Evolutionary conservation across 1,140 invertebrate species (phyloP).

Genomic region (Neelides sp.): DNA sequence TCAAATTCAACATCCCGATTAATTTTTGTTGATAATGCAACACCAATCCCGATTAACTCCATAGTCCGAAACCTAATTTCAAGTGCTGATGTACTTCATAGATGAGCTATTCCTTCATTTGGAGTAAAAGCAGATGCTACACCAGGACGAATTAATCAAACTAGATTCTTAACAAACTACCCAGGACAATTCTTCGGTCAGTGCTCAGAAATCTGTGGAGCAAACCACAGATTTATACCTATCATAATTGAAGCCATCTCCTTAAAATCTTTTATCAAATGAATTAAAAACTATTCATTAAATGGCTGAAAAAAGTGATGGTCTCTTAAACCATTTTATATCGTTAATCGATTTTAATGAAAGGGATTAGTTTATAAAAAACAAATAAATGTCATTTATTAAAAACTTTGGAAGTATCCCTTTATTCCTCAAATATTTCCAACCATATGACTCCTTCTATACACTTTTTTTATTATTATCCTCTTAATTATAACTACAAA

Average conservation of each 20-base stretch:
- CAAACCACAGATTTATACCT: conserved; percentile 63
- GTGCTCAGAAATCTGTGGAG: conserved; percentile 66
- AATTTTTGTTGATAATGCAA: conserved; percentile 51
- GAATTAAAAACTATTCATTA: conserved; percentile 45
- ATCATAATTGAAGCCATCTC: conserved; percentile 46
- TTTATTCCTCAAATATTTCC: conserved; percentile 34
- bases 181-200: conserved; percentile 52
- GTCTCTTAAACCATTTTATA: conserved; percentile 42
- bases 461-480: conserved; percentile 17
- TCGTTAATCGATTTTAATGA: conserved; percentile 44
- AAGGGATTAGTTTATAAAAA: conserved; percentile 38
- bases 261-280: conserved; percentile 43
- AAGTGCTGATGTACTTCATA: conserved; percentile 54
- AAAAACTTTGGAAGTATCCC: conserved; percentile 27
- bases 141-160: conserved; percentile 54
- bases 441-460: conserved; percentile 29
- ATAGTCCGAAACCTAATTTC: conserved; percentile 46
- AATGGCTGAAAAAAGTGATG: conserved; percentile 49
- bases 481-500: conserved; percentile 18
- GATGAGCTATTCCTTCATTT: conserved; percentile 48
- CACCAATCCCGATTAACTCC: conserved; percentile 43
- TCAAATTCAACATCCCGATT: conserved; percentile 40
- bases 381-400: conserved; percentile 33
- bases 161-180: conserved; percentile 42
- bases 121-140: conserved; percentile 52